phyloP scores from a whole-genome alignment of 2,888 invertebrate genomes.

The Dasypolia templi region DNA sequence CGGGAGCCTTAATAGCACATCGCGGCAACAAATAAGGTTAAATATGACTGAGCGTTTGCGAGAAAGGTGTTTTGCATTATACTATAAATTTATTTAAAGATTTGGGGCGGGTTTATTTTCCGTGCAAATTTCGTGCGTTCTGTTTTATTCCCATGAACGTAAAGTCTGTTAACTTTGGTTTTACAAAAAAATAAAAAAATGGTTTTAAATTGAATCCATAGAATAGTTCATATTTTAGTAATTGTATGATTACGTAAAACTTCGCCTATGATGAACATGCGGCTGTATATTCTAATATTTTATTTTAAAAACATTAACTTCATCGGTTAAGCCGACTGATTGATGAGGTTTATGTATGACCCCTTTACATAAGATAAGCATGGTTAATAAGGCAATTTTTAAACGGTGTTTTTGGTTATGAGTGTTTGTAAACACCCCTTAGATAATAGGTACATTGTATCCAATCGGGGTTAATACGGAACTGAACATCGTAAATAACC shows the following conservation, averaged over 20 bases:
- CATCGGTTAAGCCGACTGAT: not conserved
- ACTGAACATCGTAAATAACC: conserved; percentile 3
- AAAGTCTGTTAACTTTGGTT: not conserved
- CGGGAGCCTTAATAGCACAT: no score
- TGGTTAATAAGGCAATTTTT: conserved; percentile 20
- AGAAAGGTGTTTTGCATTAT: not conserved
- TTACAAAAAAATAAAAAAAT: not conserved
- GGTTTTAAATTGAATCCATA: not conserved
- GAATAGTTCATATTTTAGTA: not conserved
- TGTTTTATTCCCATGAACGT: not conserved
- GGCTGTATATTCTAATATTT: not conserved
- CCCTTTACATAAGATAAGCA: conserved; percentile 38
- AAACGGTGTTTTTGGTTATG: conserved; percentile 15
- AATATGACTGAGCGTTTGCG: no score
- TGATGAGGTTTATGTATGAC: conserved; percentile 30
- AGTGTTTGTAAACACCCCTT: conserved; percentile 46
- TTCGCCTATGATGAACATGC: not conserved
- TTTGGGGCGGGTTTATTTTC: not conserved
- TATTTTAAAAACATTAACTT: not conserved
- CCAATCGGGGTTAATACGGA: conserved; percentile 42
- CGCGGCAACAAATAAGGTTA: no score
- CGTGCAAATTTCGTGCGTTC: not conserved
- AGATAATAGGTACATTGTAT: conserved; percentile 37
- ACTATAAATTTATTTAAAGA: not conserved
- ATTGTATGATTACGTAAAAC: not conserved